These are phyloP conservation scores for Gari tellinella DNA, from an alignment of 2,888 invertebrate species.

Conservation along the genomic window DNA sequence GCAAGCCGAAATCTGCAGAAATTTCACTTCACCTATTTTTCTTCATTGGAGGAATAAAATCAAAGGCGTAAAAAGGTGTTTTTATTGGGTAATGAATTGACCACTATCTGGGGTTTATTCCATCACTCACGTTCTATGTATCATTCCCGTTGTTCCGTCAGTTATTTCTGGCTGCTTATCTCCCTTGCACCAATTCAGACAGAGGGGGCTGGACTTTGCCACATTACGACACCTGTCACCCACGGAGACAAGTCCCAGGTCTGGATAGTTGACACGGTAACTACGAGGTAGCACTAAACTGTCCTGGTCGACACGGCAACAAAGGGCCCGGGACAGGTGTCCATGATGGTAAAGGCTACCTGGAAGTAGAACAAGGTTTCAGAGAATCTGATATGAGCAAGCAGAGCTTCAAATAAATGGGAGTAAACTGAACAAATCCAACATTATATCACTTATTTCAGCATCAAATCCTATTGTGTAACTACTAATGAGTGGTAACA, in stretches of 20 bases:
- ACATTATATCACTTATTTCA: too few species aligned
- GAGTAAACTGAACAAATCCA: too few species aligned
- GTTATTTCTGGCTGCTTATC: slow-evolving; percentile 82
- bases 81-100: not conserved
- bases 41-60: too few species aligned
- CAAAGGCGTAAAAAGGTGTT: too few species aligned
- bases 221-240: slow-evolving; percentile 81
- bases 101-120: not conserved
- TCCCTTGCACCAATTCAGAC: slow-evolving; percentile 84
- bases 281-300: slow-evolving; percentile 76
- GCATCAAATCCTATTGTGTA: too few species aligned
- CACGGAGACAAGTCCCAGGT: slow-evolving; percentile 81
- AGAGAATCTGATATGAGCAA: too few species aligned
- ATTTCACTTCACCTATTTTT: too few species aligned
- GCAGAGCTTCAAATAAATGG: too few species aligned
- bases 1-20: too few species aligned
- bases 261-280: slow-evolving; percentile 83
- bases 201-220: slow-evolving; percentile 83
- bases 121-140: slow-evolving; percentile 4
- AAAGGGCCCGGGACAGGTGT: slow-evolving; percentile 84
- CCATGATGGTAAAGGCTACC: slow-evolving; percentile 84
- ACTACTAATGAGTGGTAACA: too few species aligned
- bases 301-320: slow-evolving; percentile 81
- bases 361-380: too few species aligned
- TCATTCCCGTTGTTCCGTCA: slow-evolving; percentile 81